phyloP scores from a whole-genome alignment of 2,113 vertebrate genomes.

The Bombycilla garrulus region DNA sequence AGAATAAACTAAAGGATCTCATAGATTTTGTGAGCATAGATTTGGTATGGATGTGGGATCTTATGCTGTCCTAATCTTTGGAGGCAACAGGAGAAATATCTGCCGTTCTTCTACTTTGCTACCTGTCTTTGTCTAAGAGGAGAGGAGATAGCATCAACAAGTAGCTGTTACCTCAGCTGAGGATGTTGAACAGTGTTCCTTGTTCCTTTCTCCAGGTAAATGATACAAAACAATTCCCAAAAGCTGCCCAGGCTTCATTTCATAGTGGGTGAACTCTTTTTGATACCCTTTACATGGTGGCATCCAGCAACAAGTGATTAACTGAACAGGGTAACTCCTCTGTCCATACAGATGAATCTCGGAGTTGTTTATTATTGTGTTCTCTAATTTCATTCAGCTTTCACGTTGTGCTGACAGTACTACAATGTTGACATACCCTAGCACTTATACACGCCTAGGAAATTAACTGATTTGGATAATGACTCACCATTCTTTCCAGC shows the following conservation, averaged over 20 bases:
- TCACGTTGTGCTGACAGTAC: neutral
- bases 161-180: neutral
- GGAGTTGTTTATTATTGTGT: neutral
- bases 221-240: neutral
- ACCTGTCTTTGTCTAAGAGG: neutral
- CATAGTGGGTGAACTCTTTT: neutral
- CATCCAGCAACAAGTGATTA: neutral
- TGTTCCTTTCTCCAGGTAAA: neutral
- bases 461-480: neutral
- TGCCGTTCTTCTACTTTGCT: neutral
- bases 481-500: conserved; percentile 84
- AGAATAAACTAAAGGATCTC: neutral
- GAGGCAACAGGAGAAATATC: neutral
- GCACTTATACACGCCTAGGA: neutral
- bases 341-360: neutral
- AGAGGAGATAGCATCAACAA: neutral
- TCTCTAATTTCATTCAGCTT: neutral
- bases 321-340: neutral
- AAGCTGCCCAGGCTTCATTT: neutral
- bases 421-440: fast-evolving
- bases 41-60: neutral
- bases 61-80: neutral
- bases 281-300: neutral
- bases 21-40: neutral
- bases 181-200: neutral